Conservation (phyloP, 2,113 vertebrate species). For the Rattus rattus region DNA sequence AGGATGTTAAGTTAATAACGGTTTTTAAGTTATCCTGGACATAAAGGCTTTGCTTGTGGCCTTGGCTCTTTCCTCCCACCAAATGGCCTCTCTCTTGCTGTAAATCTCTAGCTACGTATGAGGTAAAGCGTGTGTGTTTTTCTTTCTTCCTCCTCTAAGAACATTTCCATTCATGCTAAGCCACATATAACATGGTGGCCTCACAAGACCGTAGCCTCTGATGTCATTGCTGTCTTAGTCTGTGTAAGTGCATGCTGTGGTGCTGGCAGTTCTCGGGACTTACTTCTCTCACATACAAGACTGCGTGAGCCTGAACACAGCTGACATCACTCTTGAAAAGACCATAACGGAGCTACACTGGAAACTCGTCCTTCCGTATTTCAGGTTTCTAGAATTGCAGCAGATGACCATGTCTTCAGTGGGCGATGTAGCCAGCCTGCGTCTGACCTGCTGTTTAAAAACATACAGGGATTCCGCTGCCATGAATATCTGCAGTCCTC, state of each 20-base stretch:
- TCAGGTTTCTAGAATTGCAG: not conserved
- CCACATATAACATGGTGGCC: not conserved
- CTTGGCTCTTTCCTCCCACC: not conserved
- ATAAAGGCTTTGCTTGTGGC: not conserved
- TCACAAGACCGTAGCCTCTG: not conserved
- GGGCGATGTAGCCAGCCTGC: not conserved
- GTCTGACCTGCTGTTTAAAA: not conserved
- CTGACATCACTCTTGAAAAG: not conserved
- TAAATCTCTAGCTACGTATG: not conserved
- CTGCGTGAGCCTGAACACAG: not conserved
- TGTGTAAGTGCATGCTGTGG: not conserved
- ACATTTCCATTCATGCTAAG: not conserved
- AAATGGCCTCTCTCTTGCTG: not conserved
- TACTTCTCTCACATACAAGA: not conserved
- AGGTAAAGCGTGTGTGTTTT: not conserved
- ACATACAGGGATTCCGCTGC: not conserved
- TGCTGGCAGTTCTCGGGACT: not conserved
- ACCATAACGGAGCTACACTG: not conserved
- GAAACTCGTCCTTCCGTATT: not conserved
- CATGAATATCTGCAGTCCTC: fast-evolving
- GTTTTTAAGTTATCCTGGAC: not conserved
- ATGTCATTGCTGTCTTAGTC: not conserved
- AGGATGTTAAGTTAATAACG: no score
- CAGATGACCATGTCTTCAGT: not conserved
- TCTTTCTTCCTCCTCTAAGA: not conserved